Conservation (phyloP, 2,113 vertebrate genomes). For the Pomatorhinus ruficollis region DNA sequence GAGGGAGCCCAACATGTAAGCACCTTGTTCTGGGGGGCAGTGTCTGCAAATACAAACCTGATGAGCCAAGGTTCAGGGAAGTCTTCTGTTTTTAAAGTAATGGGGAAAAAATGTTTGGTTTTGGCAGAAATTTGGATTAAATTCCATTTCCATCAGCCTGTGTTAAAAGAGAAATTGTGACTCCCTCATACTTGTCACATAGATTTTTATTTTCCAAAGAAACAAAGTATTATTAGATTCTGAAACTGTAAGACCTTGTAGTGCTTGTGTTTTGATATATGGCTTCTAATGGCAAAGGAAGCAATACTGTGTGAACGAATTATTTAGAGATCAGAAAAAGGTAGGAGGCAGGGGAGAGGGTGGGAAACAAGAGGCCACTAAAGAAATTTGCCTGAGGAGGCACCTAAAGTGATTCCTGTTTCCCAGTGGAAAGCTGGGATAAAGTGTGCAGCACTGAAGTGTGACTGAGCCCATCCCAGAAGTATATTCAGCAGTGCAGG, state of each 20-base stretch:
- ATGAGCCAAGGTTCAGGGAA: background rate
- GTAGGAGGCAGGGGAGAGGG: background rate
- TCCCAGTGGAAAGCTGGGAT: background rate
- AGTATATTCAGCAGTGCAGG: background rate
- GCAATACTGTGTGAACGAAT: background rate
- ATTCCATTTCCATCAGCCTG: background rate
- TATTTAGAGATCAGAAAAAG: background rate
- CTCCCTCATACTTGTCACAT: background rate
- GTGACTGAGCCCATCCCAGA: background rate
- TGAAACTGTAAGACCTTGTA: background rate
- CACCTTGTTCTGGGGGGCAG: background rate
- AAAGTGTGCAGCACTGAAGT: background rate
- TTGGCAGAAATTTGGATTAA: background rate
- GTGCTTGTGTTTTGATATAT: constrained; percentile 2
- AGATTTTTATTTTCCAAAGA: background rate
- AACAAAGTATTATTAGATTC: background rate
- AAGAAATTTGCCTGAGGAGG: background rate
- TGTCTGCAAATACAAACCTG: background rate
- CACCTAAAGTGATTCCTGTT: background rate
- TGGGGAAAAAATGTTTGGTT: background rate
- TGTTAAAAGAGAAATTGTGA: background rate
- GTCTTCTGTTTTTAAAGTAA: background rate
- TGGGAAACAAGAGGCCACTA: background rate
- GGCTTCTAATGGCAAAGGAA: background rate
- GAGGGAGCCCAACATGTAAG: background rate